Base-by-base conservation (phyloP, 1,140 invertebrate species). In the Saccostrea echinata region DNA sequence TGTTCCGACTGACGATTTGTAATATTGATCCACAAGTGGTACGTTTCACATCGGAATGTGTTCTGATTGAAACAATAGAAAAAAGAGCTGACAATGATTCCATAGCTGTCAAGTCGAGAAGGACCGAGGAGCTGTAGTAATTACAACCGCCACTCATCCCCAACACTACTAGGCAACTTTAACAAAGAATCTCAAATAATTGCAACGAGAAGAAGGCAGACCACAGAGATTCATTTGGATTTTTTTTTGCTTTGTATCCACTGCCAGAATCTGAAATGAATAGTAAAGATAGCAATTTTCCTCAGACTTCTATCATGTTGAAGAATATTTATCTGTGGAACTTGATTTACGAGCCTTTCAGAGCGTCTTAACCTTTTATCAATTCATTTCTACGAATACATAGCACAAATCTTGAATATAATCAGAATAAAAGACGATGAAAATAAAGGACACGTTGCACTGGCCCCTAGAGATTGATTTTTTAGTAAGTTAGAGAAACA, bases 151-250 rank as follows among this genome's bases (percentile, higher is more conserved):
- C 27, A 76, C 24, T 76, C 68, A 76, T 33, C 27, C 27, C 27
- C 27, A 11, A 13, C 68, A 33, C 68, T 35, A 16, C 68, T 13
- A 76, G 68, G 30, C 68, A 76, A 33, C 68, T 27, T 33, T 30
- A 76, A 76, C 68, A 76, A 76, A 76, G 30, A 27, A 76, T 33
- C 24, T 27, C 68, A 76, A 76, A 76, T 76, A 76, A 76, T 76
- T 30, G 9, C 68, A 76, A 76, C 33, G 68, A 76, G 68, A 76
- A 76, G 16, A 76, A 76, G 68, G 27, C 68, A 76, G 68, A 76
- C 68, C 11, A 30, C 8, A 76, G 68, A 24, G 68, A 30, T 76
- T 76, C 68, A 33, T 33, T 24, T 27, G 30, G 30, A 13, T 30
- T 33, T 76, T 33, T 76, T 30, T 30, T 76, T 11, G 11, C 68